Base-by-base conservation (phyloP, 2,797 vertebrate genomes). In the Dallia pectoralis region DNA sequence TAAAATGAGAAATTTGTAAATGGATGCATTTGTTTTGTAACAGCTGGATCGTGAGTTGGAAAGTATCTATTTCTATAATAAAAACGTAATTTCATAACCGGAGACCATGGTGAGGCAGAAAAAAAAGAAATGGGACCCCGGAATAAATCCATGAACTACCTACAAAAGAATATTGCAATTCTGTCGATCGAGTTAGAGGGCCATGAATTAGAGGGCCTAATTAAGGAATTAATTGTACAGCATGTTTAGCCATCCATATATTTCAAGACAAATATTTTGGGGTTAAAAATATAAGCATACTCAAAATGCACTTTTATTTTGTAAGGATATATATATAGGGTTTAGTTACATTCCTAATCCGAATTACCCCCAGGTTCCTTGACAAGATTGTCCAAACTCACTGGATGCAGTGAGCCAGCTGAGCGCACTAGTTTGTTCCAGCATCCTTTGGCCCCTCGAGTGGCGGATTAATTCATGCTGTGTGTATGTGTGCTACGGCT, bases 391-490 rank as follows among this genome's bases (percentile, higher is more conserved):
- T 79, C 77, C 70, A 44, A 78, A 78, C 70, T 75, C 89, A 88
- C 92, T 91, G 91, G 92, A 90, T 92, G 89, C 90, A 81, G 89
- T 90, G 69, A 68, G 44, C 66, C 66, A 63, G 75, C 71, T 33
- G 69, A 61, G 81, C 87, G 92, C 89, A 92, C 91, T 92, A 92
- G 79, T 92, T 92, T 90, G 79, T 72, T 62, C 47, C 71, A 70
- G 62, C 65, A 69, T 76, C 70, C 70, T 68, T 51, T 47, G 65
- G 59, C 69, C 79, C 78, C 70, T 70, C 64, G 67, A 71, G 70
- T 67, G 84, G 96, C 95, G 96, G 93, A 97, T 93, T 94, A 94
- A 96, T 96, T 92, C 89, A 76, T 49, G 89, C 73, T 30, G 77
- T 40, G 80, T 81, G 85, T 84, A n/a, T n/a, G 91, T 83, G 95